Evolutionary conservation across 1,140 invertebrate genomes (phyloP).

Genomic region (Cylas formicarius): DNA sequence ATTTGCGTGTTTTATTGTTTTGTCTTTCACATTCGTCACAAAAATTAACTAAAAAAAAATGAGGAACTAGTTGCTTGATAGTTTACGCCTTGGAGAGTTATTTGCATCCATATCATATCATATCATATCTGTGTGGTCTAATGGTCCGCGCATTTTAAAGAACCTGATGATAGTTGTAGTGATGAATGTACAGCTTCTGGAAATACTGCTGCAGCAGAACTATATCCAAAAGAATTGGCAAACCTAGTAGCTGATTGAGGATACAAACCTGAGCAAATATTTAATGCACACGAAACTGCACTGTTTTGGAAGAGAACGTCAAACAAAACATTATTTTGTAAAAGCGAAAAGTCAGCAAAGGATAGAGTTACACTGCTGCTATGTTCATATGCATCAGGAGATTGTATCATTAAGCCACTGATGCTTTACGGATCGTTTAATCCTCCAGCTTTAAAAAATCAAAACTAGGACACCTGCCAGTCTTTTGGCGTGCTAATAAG

Average conservation of each 20-base stretch:
- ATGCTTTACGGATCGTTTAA: slow-evolving; percentile 19
- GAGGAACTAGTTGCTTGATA: too few species aligned
- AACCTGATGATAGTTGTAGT: too few species aligned
- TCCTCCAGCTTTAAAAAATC: slow-evolving; percentile 18
- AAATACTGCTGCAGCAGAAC: slow-evolving; percentile 27
- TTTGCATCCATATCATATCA: too few species aligned
- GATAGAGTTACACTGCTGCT: slow-evolving; percentile 28
- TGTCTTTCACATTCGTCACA: too few species aligned
- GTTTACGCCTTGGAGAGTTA: too few species aligned
- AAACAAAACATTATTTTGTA: slow-evolving; percentile 38
- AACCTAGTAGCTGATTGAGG: slow-evolving; percentile 11
- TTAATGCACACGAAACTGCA: too few species aligned
- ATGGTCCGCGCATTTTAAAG: slow-evolving; percentile 15
- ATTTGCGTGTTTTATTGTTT: too few species aligned
- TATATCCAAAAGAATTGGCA: slow-evolving; percentile 18
- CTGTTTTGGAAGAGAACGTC: slow-evolving; percentile 31
- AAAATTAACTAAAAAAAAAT: too few species aligned
- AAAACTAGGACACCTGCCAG: slow-evolving; percentile 13
- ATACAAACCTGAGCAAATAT: slow-evolving; percentile 24
- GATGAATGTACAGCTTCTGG: slow-evolving; percentile 18
- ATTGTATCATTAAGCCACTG: slow-evolving; percentile 17
- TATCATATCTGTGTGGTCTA: too few species aligned
- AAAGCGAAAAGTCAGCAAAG: slow-evolving; percentile 41
- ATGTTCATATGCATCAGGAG: slow-evolving; percentile 13
- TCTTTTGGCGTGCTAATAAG: slow-evolving; percentile 16